Base-by-base conservation (phyloP, 2,113 vertebrate genomes). In the Gavia stellata region DNA sequence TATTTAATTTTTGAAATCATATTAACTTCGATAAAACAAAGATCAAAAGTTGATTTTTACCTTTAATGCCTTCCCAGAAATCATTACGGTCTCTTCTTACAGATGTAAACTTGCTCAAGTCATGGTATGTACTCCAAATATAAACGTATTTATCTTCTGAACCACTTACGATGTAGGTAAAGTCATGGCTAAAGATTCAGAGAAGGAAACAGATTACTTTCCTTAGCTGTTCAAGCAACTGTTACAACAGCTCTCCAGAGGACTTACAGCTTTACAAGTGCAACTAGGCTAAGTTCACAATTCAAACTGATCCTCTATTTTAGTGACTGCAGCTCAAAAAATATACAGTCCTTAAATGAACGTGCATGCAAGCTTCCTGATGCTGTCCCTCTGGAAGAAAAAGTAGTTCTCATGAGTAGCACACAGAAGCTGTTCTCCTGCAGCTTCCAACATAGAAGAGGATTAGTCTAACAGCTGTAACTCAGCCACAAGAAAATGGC, bases 31-130 rank as follows among this genome's bases (percentile, higher is more conserved):
- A 65, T 42, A 82, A 73, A 84, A 55, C 12, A 34, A 65, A 74
- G 19, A 47, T 13, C 6, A 72, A 20, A 53, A 75, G 28, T 7
- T 75, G 33, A 0, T 34, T 62, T 77, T 97, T 98, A 99, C 99
- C 99, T 99, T 99, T 99, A 97, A 99, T 99, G 56, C 99, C 99
- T 98, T 99, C 99, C 99, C 99, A 99, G 98, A 99, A 99, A 97
- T 99, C 99, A 97, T 99, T 99, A 93, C 99, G 98, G 95, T 99
- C 99, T 95, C 99, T 98, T 82, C 99, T 98, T 81, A 99, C 99
- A 25, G 99, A 99, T 34, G 99, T 99, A 98, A 99, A 99, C 94
- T 99, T 99, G 98, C 99, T 99, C 94, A 99, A 95, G 97, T 99
- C 99, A 53, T 99, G 99, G 97, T 99, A 99, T 5, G 99, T 99